Evolutionary conservation across 2,113 vertebrate genomes (phyloP), one percentile per base, ranked within the genome.

Genomic region (Osmerus eperlanus): DNA sequence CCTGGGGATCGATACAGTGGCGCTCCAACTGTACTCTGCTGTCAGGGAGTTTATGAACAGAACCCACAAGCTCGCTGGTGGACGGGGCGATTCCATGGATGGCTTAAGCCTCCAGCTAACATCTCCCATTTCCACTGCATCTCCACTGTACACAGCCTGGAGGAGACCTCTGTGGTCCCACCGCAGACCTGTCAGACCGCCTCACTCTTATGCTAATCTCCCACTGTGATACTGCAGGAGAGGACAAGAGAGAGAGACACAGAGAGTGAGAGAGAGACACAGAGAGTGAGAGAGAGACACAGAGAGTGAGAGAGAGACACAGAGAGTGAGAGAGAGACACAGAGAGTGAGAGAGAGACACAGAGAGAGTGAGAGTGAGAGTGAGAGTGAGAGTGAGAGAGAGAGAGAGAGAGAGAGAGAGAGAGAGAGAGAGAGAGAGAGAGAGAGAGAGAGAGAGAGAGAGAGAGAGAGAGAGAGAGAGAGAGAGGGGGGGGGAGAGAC

Each of bases 211-310:
- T 8, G 18, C 54, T 2, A 18, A 3, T 55, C 54, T 60, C 58
- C 9, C 19, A 11, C n/a, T 19, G 18, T 19, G 58, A 23, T 18
- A 12, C 18, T 19, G 58, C n/a, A 11, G n/a, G 19, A 60, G 19
- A 60, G 58, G 2, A 19, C 16, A 9, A 60, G 19, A 23, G 19
- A 55, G 54, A 18, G 54, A 55, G 54, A 55, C 3, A 55, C 3
- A 55, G 54, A 55, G 53, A 1, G 29, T 16, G 11, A 65, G 54
- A 55, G 15, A 55, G 54, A 18, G 54, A 18, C 16, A 18, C 16
- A 55, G 54, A 55, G 54, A 55, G 64, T 70, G 73, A 84, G 78
- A 67, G 65, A 75, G 68, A 72, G 32, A 72, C 9, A 53, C 16
- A 41, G 36, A 41, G 62, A 73, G 5, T 71, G 78, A 82, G 56